Base-by-base conservation (phyloP, 2,113 vertebrate genomes). In the Ptyas mucosa region DNA sequence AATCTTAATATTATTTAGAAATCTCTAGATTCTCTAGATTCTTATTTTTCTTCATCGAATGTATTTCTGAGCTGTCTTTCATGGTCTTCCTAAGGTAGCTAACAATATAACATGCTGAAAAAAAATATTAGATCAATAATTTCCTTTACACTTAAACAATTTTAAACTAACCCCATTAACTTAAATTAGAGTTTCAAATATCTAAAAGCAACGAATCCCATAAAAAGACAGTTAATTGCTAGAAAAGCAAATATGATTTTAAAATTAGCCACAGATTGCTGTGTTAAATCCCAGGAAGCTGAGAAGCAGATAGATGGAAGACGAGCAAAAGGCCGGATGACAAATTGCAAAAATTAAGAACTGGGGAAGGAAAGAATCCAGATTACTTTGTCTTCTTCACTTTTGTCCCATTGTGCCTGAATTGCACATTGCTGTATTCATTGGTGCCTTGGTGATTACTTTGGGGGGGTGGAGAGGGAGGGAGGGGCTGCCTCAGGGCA, bases 371-470 rank as follows among this genome's bases (percentile, higher is more conserved):
- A 46, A 29, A 52, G 8, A 26, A 24, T 0, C 1, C 61, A 88
- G 23, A 21, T 88, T 34, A 85, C 14, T 85, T 85, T 91, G 14
- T n/a, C 12, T 12, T 0, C 15, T 0, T 12, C 26, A 0, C 75
- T 0, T n/a, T 49, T 90, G 26, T 61, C 58, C 54, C 20, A 49
- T 20, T 55, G 1, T 58, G 26, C 55, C 91, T 92, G 58, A 92
- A 53, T 75, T 87, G 75, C 15, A 89, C 23, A 89, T 81, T 89
- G 85, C 8, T 54, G 58, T 87, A 24, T 34, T 46, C 85, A n/a
- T n/a, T 24, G 61, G 51, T 87, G 49, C 34, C 21, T 55, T 53
- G 34, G 49, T n/a, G 85, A 88, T 52, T 69, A 75, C 69, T 69
- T 49, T 26, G 58, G 14, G 18, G 26, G 21, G 39, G 39, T 3